phyloP scores from a whole-genome alignment of 1,140 invertebrate genomes.

The Oedothorax gibbosus region DNA sequence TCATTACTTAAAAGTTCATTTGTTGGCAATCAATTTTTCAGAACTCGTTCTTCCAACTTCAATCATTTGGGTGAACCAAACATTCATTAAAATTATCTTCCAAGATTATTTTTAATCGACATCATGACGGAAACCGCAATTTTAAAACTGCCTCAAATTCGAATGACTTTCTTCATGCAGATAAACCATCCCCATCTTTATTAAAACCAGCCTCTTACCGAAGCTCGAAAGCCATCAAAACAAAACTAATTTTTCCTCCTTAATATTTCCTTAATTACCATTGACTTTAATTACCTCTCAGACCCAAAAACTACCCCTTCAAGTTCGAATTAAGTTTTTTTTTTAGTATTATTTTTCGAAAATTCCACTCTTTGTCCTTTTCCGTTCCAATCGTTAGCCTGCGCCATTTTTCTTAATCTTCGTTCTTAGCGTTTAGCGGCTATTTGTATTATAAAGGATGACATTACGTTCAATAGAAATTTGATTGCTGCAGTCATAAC shows the following conservation, averaged over 20 bases:
- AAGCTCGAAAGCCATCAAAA: neutral
- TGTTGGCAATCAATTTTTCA: no score
- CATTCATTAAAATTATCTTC: no score
- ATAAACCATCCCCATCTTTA: no score
- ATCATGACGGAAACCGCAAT: no score
- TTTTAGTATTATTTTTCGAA: neutral
- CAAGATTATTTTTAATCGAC: no score
- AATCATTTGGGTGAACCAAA: no score
- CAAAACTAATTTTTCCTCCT: conserved; percentile 45
- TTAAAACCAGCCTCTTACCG: no score
- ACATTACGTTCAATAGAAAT: conserved; percentile 24
- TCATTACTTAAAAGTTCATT: no score
- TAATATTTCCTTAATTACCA: conserved; percentile 47
- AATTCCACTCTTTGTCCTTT: neutral
- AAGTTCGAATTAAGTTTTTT: conserved; percentile 9
- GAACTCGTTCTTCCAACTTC: no score
- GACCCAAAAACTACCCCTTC: conserved; percentile 42
- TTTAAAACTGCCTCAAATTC: no score
- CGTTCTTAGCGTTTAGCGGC: neutral
- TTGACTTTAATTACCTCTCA: conserved; percentile 43
- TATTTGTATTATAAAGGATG: conserved; percentile 2
- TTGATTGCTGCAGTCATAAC: conserved; percentile 52
- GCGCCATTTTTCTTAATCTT: conserved; percentile 52
- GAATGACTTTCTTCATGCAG: no score
- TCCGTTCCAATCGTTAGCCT: conserved; percentile 14